Evolutionary conservation across 2,888 invertebrate genomes (phyloP), one percentile per base, ranked within the genome.

Genomic region (Galeruca laticollis): DNA sequence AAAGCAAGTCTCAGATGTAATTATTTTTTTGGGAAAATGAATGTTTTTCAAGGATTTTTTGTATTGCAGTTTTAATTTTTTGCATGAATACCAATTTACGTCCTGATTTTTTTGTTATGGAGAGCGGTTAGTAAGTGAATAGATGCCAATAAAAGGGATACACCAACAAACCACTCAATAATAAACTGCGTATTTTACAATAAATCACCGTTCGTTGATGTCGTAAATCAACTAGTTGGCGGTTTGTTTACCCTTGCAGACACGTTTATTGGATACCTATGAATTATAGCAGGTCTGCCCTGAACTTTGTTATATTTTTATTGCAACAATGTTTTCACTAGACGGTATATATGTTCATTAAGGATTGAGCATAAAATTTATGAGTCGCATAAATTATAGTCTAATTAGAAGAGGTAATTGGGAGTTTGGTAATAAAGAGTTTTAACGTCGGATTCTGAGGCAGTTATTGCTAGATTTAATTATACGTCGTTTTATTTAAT

Each of bases 221-320:
- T 68, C 68, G 71, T 80, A 80, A 80, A 79, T 80, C 80, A 80
- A 68, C 52, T 73, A 68, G 75, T 77, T 78, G 79, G 79, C 81
- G 79, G 80, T 80, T 80, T 81, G 81, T 81, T 81, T 81, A 80
- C 79, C 76, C 76, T 78, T 67, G 71, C 72, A 75, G 80, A 80
- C 80, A 78, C 77, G 77, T 80, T 81, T 81, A 81, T 81, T 79
- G 79, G 78, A 76, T 76, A 70, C 70, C 70, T 70, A 76, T 81
- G 80, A 81, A 70, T 80, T 80, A 81, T 77, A 75, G 76, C 70
- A 75, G 71, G 76, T 78, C 78, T 76, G 75, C 70, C 69, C 72
- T 74, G 54, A 78, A 79, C 79, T 80, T 79, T 78, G 76, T 79
- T 77, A 78, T 76, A 78, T 78, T 78, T 79, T 78, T 78, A 78